Percentiles rank a stretch among this genome's conserved stretches.
These are phyloP conservation scores for Acanthiza pusilla DNA, from an alignment of 2,797 vertebrate species.

Conservation along the genomic window DNA sequence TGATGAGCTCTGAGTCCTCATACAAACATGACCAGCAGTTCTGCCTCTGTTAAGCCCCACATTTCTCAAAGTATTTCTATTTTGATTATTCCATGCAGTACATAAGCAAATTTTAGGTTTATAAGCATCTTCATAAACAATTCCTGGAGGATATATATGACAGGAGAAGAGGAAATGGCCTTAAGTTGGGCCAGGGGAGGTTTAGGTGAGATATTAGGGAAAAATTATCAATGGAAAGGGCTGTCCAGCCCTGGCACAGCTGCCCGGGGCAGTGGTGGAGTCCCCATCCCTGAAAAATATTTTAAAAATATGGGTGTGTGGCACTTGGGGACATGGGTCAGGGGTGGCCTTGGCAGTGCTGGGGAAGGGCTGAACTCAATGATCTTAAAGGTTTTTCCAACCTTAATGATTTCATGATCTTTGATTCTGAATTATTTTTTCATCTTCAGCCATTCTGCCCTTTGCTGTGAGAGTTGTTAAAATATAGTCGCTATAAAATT, in stretches of 20 bases:
- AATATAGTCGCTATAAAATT: neutral
- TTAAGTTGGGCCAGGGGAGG: neutral
- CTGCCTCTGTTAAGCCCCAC: neutral
- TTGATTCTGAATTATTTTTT: neutral
- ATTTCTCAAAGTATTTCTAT: neutral
- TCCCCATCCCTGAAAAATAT: neutral
- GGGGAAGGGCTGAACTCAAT: neutral
- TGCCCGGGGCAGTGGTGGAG: neutral
- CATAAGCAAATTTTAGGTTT: neutral
- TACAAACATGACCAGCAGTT: neutral
- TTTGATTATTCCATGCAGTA: neutral
- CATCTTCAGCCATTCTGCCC: neutral
- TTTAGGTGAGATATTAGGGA: neutral
- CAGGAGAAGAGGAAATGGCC: neutral
- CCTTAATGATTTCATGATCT: neutral
- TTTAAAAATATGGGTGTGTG: rapidly evolving
- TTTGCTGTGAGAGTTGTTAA: neutral
- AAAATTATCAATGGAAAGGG: neutral
- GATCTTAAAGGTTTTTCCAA: neutral
- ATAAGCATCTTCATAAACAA: neutral
- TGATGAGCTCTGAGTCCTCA: neutral
- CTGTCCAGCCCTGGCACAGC: neutral
- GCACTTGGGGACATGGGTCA: neutral
- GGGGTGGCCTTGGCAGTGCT: neutral
- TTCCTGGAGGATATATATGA: neutral